Base-by-base conservation (phyloP, 2,797 vertebrate species). In the Paratrypauchen microcephalus region DNA sequence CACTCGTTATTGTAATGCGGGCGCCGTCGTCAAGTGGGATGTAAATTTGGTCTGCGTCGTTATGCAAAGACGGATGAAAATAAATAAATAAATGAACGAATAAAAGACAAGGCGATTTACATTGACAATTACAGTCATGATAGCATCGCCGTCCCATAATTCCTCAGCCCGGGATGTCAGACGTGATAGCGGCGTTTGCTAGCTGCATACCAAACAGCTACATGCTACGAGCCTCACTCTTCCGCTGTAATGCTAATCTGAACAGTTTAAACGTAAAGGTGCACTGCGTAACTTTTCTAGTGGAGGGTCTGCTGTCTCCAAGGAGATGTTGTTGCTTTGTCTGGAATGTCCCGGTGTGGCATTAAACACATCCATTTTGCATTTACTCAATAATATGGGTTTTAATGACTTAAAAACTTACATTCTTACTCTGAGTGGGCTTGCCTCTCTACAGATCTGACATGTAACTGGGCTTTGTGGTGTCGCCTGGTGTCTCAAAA, bases 91-190 rank as follows among this genome's bases (percentile, higher is more conserved):
- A 81, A 77, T 84, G 83, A 78, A 84, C 70, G 18, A 66, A 68
- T 55, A 55, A 55, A 55, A 55, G 52, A 55, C 83, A 52, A 74
- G 67, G 78, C 88, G 84, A 91, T 90, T 91, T 91, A 91, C 91
- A 86, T 86, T 90, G 84, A 89, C 88, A 89, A 90, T 91, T 91
- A 90, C 83, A 87, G 87, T 89, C 82, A 87, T 90, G 87, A 92
- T 90, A 84, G 86, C 91, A 90, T 92, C 88, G 89, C 89, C 86
- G 84, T 84, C 86, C 83, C 90, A 87, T 92, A 87, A 90, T 91
- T 90, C 87, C 82, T 88, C 81, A 82, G 89, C 81, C 86, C 74
- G 55, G 81, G 77, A 85, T 80, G 86, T 89, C 87, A 82, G 72
- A 71, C 68, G 82, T 65, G 76, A 86, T 83, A 80, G 79, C 74